A percentile compares a stretch with the other conserved stretches of the same genome.
Evolutionary conservation across 2,888 invertebrate species (phyloP).

Genomic region (Scaptomyza cyrtandrae): DNA sequence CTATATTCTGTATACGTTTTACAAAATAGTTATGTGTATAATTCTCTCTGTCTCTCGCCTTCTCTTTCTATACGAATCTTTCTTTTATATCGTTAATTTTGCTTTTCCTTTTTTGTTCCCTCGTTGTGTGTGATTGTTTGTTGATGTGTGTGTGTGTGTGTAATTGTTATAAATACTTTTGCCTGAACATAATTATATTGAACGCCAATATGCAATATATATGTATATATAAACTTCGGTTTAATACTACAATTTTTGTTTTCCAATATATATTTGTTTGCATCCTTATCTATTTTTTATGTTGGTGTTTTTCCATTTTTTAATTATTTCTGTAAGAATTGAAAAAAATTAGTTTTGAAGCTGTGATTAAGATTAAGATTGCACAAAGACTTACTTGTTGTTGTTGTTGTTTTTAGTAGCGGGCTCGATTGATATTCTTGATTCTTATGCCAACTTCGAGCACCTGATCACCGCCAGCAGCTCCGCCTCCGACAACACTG

Average conservation of each 20-base stretch:
- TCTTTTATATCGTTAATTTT: slow-evolving; percentile 3
- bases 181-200: slow-evolving; percentile 13
- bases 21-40: slow-evolving; percentile 64
- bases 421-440: slow-evolving; percentile 82
- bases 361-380: not conserved
- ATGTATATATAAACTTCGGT: slow-evolving; percentile 23
- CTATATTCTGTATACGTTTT: slow-evolving; percentile 57
- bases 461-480: slow-evolving; percentile 76
- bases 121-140: slow-evolving; percentile 34
- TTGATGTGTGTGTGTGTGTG: slow-evolving; percentile 1
- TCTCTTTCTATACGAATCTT: slow-evolving; percentile 1
- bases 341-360: not conserved
- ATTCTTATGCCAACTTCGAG: slow-evolving; percentile 84
- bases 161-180: slow-evolving; percentile 44
- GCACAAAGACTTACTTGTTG: slow-evolving; percentile 21
- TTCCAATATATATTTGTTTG: slow-evolving; percentile 10
- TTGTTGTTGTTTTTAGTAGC: slow-evolving; percentile 64
- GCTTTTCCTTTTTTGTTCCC: slow-evolving; percentile 45
- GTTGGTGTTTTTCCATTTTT: not conserved
- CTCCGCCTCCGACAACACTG: slow-evolving; percentile 33
- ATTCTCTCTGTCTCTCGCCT: slow-evolving; percentile 2
- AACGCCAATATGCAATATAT: slow-evolving; percentile 12
- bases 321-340: slow-evolving; percentile 24
- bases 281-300: slow-evolving; percentile 1
- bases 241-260: slow-evolving; percentile 41